phyloP scores from a whole-genome alignment of 2,113 vertebrate genomes.

The Mustelus asterias region DNA sequence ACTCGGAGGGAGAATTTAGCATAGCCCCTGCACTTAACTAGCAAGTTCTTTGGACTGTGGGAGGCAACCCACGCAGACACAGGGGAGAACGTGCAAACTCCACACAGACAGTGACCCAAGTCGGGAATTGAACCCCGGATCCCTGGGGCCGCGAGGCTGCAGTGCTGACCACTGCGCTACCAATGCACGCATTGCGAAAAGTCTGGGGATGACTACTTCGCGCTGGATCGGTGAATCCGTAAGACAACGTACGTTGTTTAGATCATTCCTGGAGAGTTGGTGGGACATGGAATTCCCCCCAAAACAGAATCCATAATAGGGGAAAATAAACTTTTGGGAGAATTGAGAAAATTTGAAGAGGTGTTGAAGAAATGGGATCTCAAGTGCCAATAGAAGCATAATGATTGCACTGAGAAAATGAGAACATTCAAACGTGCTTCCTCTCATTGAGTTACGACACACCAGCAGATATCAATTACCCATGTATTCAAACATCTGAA shows the following conservation, averaged over 20 bases:
- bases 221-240: neutral
- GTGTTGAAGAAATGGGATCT: neutral
- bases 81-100: no score
- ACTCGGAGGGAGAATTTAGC: no score
- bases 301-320: neutral
- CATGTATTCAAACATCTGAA: neutral
- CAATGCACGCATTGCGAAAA: neutral
- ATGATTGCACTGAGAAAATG: neutral
- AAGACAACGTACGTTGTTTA: neutral
- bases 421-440: neutral
- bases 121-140: no score
- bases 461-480: neutral
- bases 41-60: no score
- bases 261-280: neutral
- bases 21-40: no score
- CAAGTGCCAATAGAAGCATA: neutral
- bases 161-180: no score
- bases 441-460: neutral
- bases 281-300: neutral
- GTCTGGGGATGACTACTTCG: neutral
- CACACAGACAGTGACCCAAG: no score
- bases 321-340: neutral
- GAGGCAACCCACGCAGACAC: no score
- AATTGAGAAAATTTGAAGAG: neutral
- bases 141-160: no score